Evolutionary conservation across 2,113 vertebrate genomes (phyloP).

Genomic region (Todiramphus chloris): DNA sequence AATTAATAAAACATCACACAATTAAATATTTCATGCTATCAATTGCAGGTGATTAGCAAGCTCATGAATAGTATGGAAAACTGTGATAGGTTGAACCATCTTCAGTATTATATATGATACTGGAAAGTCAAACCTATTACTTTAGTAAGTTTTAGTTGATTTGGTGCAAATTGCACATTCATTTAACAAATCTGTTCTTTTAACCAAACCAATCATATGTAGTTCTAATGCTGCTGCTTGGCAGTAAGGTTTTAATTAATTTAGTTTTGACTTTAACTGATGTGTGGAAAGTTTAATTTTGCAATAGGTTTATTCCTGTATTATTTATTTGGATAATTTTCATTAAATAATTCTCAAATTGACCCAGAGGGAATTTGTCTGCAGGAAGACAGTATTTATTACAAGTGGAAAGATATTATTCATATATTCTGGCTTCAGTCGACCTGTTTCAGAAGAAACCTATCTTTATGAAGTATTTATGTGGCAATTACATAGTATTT

Average conservation of each 20-base stretch:
- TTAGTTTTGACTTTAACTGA: background rate
- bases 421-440: background rate
- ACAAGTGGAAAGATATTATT: background rate
- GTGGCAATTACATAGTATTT: background rate
- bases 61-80: conserved; percentile 7
- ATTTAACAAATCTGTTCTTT: conserved; percentile 20
- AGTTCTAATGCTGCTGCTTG: background rate
- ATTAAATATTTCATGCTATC: conserved; percentile 70
- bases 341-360: conserved; percentile 2
- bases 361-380: background rate
- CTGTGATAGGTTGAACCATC: background rate
- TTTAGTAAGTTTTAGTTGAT: background rate
- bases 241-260: conserved; percentile 8
- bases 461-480: background rate
- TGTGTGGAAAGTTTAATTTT: conserved; percentile 11
- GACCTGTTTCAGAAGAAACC: background rate
- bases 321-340: conserved; percentile 11
- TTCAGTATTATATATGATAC: background rate
- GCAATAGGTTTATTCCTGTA: conserved; percentile 1
- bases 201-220: background rate
- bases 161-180: background rate
- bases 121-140: background rate
- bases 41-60: conserved; percentile 61
- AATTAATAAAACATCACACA: conserved; percentile 74
- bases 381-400: background rate